phyloP scores from a whole-genome alignment of 2,797 vertebrate species.

The Falco naumanni region DNA sequence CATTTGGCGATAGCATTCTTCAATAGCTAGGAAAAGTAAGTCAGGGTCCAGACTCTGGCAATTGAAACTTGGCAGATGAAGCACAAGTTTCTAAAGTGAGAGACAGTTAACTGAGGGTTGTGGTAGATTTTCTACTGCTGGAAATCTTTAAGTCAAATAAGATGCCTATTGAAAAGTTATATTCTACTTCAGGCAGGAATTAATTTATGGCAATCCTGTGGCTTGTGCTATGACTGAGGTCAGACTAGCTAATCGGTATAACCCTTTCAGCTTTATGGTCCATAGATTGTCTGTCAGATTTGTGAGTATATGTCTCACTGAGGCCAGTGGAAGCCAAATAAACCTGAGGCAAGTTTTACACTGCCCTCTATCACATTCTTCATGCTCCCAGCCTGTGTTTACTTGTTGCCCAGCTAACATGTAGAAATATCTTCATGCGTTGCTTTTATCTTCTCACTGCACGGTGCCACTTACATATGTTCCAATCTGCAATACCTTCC shows the following conservation, averaged over 20 bases:
- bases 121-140: constrained; percentile 22
- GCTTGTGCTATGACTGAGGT: constrained; percentile 10
- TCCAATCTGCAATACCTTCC: neutral
- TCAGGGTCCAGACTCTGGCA: neutral
- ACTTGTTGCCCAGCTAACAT: neutral
- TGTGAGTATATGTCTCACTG: neutral
- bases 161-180: constrained; percentile 36
- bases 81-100: neutral
- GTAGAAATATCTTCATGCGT: neutral
- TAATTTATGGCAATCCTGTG: neutral
- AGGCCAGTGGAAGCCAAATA: neutral
- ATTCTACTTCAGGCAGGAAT: constrained; percentile 11
- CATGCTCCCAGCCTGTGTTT: neutral
- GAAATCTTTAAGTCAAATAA: constrained; percentile 51
- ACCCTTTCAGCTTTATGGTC: neutral
- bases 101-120: neutral
- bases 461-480: neutral
- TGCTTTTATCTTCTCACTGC: neutral
- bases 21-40: neutral
- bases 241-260: neutral
- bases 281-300: neutral
- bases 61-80: constrained; percentile 1
- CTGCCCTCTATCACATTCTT: neutral
- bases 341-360: neutral
- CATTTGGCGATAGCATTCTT: neutral